These are phyloP conservation scores for Torymus tubicola DNA, from an alignment of 2,888 invertebrate genomes.

Conservation along the genomic window DNA sequence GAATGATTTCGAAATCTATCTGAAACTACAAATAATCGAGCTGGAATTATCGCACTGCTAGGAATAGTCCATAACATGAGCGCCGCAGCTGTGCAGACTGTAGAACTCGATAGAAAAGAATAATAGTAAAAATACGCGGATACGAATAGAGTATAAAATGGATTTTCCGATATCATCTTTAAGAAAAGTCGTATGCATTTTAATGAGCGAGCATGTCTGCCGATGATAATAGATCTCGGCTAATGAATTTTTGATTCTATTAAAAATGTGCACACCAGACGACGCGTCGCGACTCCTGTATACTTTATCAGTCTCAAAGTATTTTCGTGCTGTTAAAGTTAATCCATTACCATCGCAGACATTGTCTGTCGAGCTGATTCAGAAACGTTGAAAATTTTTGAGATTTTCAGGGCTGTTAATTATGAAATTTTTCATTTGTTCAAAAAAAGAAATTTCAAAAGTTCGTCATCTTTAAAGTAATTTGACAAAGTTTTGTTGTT, in stretches of 20 bases:
- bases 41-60: too few relatives aligned
- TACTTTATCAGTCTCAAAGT: slow-evolving; percentile 39
- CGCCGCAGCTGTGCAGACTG: too few relatives aligned
- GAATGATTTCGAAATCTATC: too few relatives aligned
- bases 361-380: not conserved
- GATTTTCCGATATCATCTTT: slow-evolving; percentile 44
- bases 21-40: too few relatives aligned
- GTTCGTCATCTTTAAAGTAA: too few relatives aligned
- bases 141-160: slow-evolving; percentile 44
- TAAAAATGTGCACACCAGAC: slow-evolving; percentile 51
- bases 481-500: too few relatives aligned
- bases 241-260: slow-evolving; percentile 43
- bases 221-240: slow-evolving; percentile 19
- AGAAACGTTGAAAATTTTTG: not conserved
- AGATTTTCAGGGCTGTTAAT: too few relatives aligned
- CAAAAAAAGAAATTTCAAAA: too few relatives aligned
- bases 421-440: too few relatives aligned
- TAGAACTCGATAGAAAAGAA: slow-evolving; percentile 2
- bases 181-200: slow-evolving; percentile 46
- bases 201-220: slow-evolving; percentile 37
- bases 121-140: slow-evolving; percentile 11
- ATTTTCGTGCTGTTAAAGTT: slow-evolving; percentile 43
- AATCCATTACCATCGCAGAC: not conserved
- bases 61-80: too few relatives aligned
- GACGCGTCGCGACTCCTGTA: slow-evolving; percentile 43